These are phyloP conservation scores for Hypomecis atomaria DNA, from an alignment of 2,888 invertebrate genomes.

Conservation along the genomic window DNA sequence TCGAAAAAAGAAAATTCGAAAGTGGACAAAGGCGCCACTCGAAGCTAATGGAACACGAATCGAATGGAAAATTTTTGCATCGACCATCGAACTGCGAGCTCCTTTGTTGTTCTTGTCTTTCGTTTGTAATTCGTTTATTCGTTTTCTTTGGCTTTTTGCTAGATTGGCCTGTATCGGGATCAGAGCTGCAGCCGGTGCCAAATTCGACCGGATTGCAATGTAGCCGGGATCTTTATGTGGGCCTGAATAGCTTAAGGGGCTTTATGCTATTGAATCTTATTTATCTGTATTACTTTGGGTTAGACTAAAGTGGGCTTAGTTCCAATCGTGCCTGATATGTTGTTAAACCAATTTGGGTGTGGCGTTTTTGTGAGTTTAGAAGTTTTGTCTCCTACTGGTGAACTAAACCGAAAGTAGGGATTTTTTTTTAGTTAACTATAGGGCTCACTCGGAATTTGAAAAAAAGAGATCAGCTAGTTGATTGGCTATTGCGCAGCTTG, in stretches of 20 bases:
- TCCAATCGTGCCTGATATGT: constrained; percentile 7
- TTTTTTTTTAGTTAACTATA: too few relatives aligned
- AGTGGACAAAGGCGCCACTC: constrained; percentile 55
- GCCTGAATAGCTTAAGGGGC: constrained; percentile 34
- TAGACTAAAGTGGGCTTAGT: constrained; percentile 12
- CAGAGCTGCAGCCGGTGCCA: constrained; percentile 39
- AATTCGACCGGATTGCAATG: constrained; percentile 41
- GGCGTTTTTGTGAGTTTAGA: too few relatives aligned
- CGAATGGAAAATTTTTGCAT: constrained; percentile 58
- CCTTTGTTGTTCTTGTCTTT: constrained; percentile 54
- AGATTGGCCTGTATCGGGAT: constrained; percentile 42
- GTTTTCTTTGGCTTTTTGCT: constrained; percentile 40
- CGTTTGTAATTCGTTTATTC: constrained; percentile 49
- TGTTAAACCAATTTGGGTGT: not conserved
- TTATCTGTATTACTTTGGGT: constrained; percentile 26
- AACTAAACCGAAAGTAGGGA: too few relatives aligned
- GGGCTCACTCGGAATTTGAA: too few relatives aligned
- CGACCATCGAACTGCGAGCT: constrained; percentile 25
- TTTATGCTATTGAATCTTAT: constrained; percentile 38
- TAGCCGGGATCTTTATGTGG: constrained; percentile 34
- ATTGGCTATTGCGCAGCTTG: too few relatives aligned
- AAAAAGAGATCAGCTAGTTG: too few relatives aligned
- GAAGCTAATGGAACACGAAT: constrained; percentile 62
- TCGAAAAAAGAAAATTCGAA: constrained; percentile 45
- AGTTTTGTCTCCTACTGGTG: too few relatives aligned